These are phyloP conservation scores for Intellagama lesueurii DNA, from an alignment of 2,797 vertebrate species.

Conservation along the genomic window DNA sequence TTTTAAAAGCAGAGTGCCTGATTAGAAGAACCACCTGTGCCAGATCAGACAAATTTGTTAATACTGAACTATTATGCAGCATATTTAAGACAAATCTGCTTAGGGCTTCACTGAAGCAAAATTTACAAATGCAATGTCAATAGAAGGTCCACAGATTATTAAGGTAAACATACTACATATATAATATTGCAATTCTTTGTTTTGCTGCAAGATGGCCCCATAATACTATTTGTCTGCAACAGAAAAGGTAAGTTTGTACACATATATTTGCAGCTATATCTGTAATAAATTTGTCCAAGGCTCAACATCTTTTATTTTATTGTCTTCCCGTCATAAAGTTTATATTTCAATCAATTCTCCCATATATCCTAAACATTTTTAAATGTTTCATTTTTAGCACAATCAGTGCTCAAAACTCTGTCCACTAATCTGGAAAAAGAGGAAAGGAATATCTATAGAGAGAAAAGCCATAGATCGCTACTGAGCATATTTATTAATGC, in stretches of 20 bases:
- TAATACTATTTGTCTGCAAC: constrained; percentile 26
- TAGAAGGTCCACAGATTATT: no score
- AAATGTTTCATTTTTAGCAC: background rate
- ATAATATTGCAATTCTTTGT: background rate
- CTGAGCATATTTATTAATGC: no score
- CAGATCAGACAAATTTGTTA: background rate
- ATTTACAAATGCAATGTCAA: background rate
- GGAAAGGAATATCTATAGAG: no score
- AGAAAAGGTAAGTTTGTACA: background rate
- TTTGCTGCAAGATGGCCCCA: background rate
- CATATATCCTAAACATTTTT: background rate
- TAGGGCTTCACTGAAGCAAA: background rate
- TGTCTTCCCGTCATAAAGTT: background rate
- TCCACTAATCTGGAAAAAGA: background rate
- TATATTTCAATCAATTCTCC: background rate
- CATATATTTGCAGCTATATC: background rate
- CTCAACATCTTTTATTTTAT: background rate
- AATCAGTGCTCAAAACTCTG: background rate
- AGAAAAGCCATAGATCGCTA: no score
- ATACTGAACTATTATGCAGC: background rate
- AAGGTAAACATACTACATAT: background rate
- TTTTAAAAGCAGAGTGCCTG: background rate
- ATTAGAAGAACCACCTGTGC: background rate
- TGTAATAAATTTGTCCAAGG: background rate
- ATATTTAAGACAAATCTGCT: background rate